These are phyloP conservation scores for Chiridota heheva DNA, from an alignment of 35 echinoderm and acorn worm genomes.

Conservation along the genomic window DNA sequence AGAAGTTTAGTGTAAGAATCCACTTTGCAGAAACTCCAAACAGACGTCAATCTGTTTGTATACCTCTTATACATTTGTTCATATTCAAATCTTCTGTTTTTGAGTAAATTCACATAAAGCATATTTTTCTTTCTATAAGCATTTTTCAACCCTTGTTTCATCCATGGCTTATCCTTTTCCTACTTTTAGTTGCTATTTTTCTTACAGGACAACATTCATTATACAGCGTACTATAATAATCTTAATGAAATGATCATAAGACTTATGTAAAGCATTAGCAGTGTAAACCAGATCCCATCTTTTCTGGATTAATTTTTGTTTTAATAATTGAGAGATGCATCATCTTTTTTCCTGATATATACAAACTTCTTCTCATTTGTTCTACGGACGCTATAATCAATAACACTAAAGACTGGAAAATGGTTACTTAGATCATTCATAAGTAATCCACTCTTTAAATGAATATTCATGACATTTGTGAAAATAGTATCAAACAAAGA, in stretches of 20 bases:
- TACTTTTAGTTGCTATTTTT: not conserved
- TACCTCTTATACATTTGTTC: constrained; percentile 10
- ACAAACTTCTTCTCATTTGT: not conserved
- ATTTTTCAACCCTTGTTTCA: not conserved
- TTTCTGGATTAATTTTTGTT: not conserved
- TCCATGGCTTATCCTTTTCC: constrained; percentile 16
- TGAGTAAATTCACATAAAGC: not conserved
- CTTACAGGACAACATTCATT: constrained; percentile 11
- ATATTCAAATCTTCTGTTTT: not conserved
- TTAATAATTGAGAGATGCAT: constrained; percentile 7
- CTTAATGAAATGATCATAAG: not conserved
- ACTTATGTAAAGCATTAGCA: not conserved
- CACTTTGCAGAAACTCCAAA: too few species aligned
- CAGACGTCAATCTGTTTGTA: too few species aligned
- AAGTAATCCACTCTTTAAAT: constrained; percentile 13
- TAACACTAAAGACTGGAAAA: constrained; percentile 9
- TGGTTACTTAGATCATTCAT: constrained; percentile 34
- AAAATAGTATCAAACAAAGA: constrained; percentile 21
- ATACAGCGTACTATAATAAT: not conserved
- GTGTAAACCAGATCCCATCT: not conserved
- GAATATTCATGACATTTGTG: constrained; percentile 1
- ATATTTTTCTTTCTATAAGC: constrained; percentile 23
- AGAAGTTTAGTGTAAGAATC: not conserved
- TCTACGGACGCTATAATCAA: not conserved
- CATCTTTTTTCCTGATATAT: constrained; percentile 1